Conservation (phyloP, 2,888 invertebrate species). For the Drosophila neutralis region DNA sequence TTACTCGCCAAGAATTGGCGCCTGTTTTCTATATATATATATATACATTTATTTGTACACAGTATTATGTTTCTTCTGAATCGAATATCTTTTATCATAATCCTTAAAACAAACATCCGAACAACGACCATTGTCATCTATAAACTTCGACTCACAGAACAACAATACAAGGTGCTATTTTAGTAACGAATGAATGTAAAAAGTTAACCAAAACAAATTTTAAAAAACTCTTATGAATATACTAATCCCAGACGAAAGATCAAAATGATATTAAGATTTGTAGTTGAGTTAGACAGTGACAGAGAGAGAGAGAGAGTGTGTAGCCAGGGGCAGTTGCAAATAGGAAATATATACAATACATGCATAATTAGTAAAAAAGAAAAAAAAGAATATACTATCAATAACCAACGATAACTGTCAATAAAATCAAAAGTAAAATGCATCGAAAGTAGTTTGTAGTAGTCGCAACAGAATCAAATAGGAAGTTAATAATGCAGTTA, state of each 20-base stretch:
- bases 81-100: constrained; percentile 32
- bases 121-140: constrained; percentile 68
- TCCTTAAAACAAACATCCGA: constrained; percentile 38
- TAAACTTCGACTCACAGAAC: constrained; percentile 58
- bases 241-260: constrained; percentile 47
- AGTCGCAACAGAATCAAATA: constrained; percentile 67
- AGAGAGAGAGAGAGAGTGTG: constrained; percentile 3
- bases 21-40: constrained; percentile 20
- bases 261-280: constrained; percentile 54
- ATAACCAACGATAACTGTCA: constrained; percentile 80
- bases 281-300: constrained; percentile 33
- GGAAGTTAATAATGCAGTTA: constrained; percentile 16
- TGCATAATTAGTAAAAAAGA: constrained; percentile 29
- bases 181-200: constrained; percentile 63
- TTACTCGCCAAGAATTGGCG: constrained; percentile 25
- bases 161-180: constrained; percentile 80
- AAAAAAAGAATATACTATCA: constrained; percentile 25
- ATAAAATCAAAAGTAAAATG: constrained; percentile 78
- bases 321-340: constrained; percentile 51
- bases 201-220: constrained; percentile 49
- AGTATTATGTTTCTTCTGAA: constrained; percentile 42
- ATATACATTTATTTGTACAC: constrained; percentile 28
- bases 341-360: constrained; percentile 36
- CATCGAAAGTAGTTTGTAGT: constrained; percentile 74
- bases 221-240: constrained; percentile 48